Percentiles rank a stretch among this genome's conserved stretches.
phyloP scores from a whole-genome alignment of 2,797 vertebrate genomes.

The Acanthiza pusilla region DNA sequence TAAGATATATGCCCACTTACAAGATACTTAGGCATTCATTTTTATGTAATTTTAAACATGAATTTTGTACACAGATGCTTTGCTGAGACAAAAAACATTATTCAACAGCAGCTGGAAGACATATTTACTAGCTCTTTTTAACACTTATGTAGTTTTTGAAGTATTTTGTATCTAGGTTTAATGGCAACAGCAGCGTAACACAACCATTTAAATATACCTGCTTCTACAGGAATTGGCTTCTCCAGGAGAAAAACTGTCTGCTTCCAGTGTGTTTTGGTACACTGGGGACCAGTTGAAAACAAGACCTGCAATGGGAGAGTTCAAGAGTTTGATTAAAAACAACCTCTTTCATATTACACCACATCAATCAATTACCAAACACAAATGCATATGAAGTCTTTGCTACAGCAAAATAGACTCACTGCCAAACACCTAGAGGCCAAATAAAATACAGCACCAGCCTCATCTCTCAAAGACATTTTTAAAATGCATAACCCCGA shows the following conservation, averaged over 20 bases:
- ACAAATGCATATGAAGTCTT: slow-evolving; percentile 64
- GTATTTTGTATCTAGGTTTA: background rate
- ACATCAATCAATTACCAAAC: slow-evolving; percentile 71
- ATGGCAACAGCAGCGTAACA: background rate
- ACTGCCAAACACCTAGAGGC: slow-evolving; percentile 68
- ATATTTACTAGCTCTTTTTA: background rate
- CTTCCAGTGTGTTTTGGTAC: slow-evolving; percentile 92
- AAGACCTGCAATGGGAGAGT: slow-evolving; percentile 80
- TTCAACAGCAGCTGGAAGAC: background rate
- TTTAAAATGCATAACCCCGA: slow-evolving; percentile 66
- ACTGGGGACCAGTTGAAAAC: slow-evolving; percentile 90
- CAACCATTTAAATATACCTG: slow-evolving; percentile 73
- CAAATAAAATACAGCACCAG: slow-evolving; percentile 25
- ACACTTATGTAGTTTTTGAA: fast-evolving
- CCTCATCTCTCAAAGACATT: slow-evolving; percentile 72
- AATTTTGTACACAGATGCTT: background rate
- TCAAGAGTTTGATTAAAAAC: slow-evolving; percentile 72
- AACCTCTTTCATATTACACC: slow-evolving; percentile 67
- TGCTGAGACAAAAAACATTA: background rate
- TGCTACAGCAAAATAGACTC: slow-evolving; percentile 74
- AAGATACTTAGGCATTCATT: background rate
- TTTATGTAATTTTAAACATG: background rate
- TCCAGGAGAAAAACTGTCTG: slow-evolving; percentile 91
- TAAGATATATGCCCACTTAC: background rate
- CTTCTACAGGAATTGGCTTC: slow-evolving; percentile 81